Base-by-base conservation (phyloP, 2,113 vertebrate genomes). In the Muntiacus reevesi region DNA sequence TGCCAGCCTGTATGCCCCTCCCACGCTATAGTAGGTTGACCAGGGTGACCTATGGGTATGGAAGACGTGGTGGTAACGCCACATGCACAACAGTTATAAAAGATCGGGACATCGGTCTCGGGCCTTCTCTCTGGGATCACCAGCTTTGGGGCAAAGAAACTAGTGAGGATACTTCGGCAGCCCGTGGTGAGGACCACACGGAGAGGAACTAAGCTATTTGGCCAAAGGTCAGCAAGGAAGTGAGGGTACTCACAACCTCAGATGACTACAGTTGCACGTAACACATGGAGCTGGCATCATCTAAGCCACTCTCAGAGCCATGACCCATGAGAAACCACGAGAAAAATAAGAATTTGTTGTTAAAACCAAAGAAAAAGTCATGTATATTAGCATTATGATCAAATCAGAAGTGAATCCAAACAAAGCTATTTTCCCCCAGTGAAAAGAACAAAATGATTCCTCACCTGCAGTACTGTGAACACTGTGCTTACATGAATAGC, bases 401-500 rank as follows among this genome's bases (percentile, higher is more conserved):
- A 88, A 78, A 89, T 55, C 30, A 93, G 62, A 94, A 96, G 62
- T 74, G 3, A 91, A n/a, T 59, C 55, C 43, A 43, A 84, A 82
- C 12, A 33, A 67, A 79, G 12, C 82, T 86, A 86, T 27, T 91
- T 86, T 59, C 54, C 67, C 59, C 16, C 33, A 94, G 82, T 7
- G 60, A 36, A 88, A 94, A 96, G 33, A 92, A 47, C 27, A 57
- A 92, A 82, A 91, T n/a, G 9, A 95, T 1, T 64, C 23, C 89
- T 99, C 98, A 99, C 99, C 99, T 99, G 99, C 76, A 99, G 98
- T 33, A 99, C 99, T 83, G 99, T 99, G 98, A 99, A 99, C 95
- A 99, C 99, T 1, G 99, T 99, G 99, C 99, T 99, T 98, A 99
- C 99, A 0, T 99, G 99, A 98, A 99, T 99, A 97, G 99, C 99